These are phyloP conservation scores for Hystrix brachyura DNA, from an alignment of 2,113 vertebrate genomes.

Conservation along the genomic window DNA sequence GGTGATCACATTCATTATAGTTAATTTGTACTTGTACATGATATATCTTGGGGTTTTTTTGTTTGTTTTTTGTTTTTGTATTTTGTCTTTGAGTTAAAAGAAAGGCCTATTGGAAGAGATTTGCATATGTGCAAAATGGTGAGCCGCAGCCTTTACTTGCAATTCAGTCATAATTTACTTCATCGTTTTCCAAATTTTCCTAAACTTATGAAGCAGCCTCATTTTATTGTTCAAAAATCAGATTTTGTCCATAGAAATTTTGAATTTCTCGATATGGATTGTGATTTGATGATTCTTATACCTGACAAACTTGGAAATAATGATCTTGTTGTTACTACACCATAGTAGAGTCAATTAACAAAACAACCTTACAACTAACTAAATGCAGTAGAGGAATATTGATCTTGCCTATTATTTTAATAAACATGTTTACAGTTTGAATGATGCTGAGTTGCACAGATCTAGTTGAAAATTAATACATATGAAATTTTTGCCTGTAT, in stretches of 20 bases:
- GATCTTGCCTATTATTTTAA: conserved; percentile 29
- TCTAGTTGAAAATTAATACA: conserved; percentile 2
- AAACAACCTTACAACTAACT: neutral
- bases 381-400: conserved; percentile 25
- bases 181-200: neutral
- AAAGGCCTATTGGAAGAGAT: neutral
- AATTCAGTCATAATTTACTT: neutral
- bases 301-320: neutral
- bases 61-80: neutral
- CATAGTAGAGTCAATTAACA: neutral
- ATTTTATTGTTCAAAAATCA: conserved; percentile 39
- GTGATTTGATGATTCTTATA: neutral
- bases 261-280: neutral
- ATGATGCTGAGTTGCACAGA: neutral
- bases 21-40: too few species aligned
- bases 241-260: neutral
- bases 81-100: neutral
- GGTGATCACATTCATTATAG: too few species aligned
- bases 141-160: neutral
- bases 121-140: neutral
- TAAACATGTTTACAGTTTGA: neutral
- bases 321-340: neutral
- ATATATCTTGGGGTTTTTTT: too few species aligned
- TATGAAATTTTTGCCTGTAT: neutral
- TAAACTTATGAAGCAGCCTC: neutral